phyloP scores from a whole-genome alignment of 2,113 vertebrate species.

The Phasianus colchicus region DNA sequence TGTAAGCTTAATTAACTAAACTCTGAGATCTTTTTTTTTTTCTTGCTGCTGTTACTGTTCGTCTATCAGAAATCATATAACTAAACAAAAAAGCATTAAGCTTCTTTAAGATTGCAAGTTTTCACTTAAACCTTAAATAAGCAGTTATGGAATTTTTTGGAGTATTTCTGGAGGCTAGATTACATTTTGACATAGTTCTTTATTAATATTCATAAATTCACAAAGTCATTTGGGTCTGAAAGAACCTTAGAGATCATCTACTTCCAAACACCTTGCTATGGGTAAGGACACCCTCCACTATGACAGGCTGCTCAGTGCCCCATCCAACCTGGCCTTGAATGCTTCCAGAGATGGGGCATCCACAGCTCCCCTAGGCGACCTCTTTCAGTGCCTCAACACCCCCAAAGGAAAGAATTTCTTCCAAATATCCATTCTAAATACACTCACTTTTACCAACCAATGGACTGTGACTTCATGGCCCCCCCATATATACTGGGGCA shows the following conservation, averaged over 20 bases:
- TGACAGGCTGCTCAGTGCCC: no score
- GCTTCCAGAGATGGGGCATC: no score
- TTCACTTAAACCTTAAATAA: background rate
- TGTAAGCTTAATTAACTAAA: background rate
- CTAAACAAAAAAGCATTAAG: background rate
- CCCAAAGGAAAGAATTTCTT: no score
- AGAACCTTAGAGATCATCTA: no score
- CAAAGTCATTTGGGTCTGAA: no score
- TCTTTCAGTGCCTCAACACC: no score
- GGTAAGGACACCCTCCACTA: no score
- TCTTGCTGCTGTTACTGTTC: background rate
- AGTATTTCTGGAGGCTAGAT: background rate
- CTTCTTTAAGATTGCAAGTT: background rate
- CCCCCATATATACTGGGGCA: background rate
- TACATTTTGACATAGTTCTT: background rate
- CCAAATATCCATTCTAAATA: no score
- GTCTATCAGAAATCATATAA: background rate
- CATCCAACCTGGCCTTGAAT: no score
- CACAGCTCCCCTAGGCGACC: no score
- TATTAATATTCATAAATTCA: background rate
- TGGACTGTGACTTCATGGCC: background rate
- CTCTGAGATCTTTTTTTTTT: background rate
- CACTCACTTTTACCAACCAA: background rate
- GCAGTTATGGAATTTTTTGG: background rate
- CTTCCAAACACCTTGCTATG: no score